Evolutionary conservation across 2,797 vertebrate species (phyloP).

Genomic region (Fistularia commersonii): DNA sequence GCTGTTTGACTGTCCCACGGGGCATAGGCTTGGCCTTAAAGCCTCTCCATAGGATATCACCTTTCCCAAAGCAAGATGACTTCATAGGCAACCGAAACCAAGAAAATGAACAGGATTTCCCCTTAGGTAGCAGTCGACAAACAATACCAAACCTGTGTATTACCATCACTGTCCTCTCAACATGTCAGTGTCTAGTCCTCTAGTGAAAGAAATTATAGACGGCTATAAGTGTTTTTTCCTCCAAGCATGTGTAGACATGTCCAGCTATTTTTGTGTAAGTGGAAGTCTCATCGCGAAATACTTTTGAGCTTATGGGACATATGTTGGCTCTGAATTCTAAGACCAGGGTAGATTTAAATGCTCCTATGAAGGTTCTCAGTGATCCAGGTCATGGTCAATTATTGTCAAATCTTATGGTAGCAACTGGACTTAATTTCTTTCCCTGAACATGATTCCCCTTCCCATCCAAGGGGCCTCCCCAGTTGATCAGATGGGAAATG

Average conservation of each 20-base stretch:
- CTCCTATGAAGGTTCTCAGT: too few species aligned
- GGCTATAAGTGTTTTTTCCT: constrained; percentile 49
- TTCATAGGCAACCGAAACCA: constrained; percentile 62
- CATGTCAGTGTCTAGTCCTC: constrained; percentile 42
- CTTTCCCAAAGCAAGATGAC: constrained; percentile 53
- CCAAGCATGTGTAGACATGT: constrained; percentile 29
- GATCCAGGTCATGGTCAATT: too few species aligned
- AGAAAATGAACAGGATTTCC: constrained; percentile 34
- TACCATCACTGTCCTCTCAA: constrained; percentile 31
- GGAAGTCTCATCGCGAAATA: constrained; percentile 35
- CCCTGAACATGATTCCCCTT: too few species aligned
- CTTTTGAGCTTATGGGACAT: constrained; percentile 19
- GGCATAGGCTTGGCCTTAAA: constrained; percentile 26
- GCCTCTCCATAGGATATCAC: constrained; percentile 34
- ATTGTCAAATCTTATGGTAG: too few species aligned
- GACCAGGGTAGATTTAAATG: too few species aligned
- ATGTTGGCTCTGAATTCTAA: background rate
- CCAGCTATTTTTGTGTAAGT: constrained; percentile 25
- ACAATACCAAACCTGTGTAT: constrained; percentile 42
- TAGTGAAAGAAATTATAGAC: constrained; percentile 43
- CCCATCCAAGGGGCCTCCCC: too few species aligned
- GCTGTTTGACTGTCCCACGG: constrained; percentile 39
- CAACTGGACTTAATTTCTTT: too few species aligned
- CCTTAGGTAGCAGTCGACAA: constrained; percentile 52
- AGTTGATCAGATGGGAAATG: too few species aligned